Evolutionary conservation across 1,140 invertebrate genomes (phyloP), one percentile per base, ranked within the genome.

Genomic region (Parasteatoda tepidariorum): DNA sequence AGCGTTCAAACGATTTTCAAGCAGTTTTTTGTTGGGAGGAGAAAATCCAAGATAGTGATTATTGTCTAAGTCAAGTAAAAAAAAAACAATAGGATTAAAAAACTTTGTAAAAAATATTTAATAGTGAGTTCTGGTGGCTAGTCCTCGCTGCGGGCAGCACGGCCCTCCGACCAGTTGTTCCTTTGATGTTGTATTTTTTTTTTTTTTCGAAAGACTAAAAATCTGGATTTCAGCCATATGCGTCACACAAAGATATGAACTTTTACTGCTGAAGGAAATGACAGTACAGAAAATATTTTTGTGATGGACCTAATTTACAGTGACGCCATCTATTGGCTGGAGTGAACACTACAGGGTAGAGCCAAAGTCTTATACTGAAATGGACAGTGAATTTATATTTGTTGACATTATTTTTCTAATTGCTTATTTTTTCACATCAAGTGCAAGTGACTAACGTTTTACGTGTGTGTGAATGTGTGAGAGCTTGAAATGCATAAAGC

Each of bases 61-160:
- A 34, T 61, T 34, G 66, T 79, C 76, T 79, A 79, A 79, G 76
- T 79, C 76, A 79, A 79, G 15, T 48, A 68, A 34, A 68, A 26
- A 79, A 55, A 24, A 28, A 79, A 64, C 15, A 30, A 64, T 24
- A 64, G 28, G n/a, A 30, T 30, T 11, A 30, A 34, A 76, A 61
- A 64, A 76, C 34, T 76, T 30, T 59, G 34, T 57, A 74, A 73
- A 59, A 74, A 34, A 66, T 18, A 7, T 78, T 57, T 61, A 57
- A 75, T 57, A 75, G 24, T 66, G 34, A 48, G 74, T 78, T 78
- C 57, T 66, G 74, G 74, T 78, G 74, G 74, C 74, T 78, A 78
- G 59, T 78, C 74, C 74, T 78, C 74, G 74, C 74, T 78, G 74
- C 74, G 59, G 74, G 74, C 74, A 78, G 74, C 74, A 66, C 41